Conservation (phyloP, 1,140 invertebrate genomes). For the Zophobas morio region DNA sequence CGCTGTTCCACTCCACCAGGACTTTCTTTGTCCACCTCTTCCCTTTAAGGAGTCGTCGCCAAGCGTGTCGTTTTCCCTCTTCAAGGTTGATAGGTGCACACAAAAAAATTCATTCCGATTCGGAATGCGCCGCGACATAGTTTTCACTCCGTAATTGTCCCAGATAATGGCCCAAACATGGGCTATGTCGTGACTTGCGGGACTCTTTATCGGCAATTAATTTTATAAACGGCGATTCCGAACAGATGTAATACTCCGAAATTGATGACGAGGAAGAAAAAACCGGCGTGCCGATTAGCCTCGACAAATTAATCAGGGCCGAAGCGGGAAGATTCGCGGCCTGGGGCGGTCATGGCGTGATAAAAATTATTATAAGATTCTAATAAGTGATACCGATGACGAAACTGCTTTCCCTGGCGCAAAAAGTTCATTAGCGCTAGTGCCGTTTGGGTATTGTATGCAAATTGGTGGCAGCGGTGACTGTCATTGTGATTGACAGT, state of each 20-base stretch:
- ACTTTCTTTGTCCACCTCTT: too few species aligned
- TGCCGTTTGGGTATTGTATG: constrained; percentile 6
- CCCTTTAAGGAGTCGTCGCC: not conserved
- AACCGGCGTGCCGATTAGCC: not conserved
- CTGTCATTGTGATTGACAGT: constrained; percentile 21
- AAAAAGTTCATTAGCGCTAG: too few species aligned
- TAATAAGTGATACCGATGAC: constrained; percentile 16
- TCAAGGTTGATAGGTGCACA: constrained; percentile 5
- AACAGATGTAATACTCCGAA: not conserved
- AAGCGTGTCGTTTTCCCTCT: constrained; percentile 25
- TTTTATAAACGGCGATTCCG: constrained; percentile 36
- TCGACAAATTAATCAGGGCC: constrained; percentile 15
- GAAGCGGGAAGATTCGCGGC: not conserved
- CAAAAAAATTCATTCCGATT: constrained; percentile 32
- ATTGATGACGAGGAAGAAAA: not conserved
- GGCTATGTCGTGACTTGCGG: constrained; percentile 45
- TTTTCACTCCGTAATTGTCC: constrained; percentile 46
- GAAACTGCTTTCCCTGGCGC: constrained; percentile 18
- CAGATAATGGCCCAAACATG: constrained; percentile 45
- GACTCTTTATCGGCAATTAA: constrained; percentile 41
- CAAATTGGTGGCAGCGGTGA: constrained; percentile 9
- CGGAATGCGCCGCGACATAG: constrained; percentile 42
- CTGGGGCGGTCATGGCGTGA: not conserved
- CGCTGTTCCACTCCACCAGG: too few species aligned
- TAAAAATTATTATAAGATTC: constrained; percentile 5